Base-by-base conservation (phyloP, 2,113 vertebrate species). In the Syngnathus floridae region DNA sequence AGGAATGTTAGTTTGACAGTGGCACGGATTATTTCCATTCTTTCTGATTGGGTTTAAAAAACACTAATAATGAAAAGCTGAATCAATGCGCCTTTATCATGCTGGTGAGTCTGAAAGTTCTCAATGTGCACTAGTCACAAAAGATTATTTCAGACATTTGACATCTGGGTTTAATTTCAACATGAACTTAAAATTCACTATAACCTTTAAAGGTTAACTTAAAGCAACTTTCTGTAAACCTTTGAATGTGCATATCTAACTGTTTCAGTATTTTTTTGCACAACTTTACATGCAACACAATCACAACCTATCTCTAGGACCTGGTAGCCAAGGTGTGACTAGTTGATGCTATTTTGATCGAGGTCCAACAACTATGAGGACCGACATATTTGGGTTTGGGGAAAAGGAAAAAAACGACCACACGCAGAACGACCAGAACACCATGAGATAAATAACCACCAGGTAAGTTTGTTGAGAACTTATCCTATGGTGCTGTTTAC, bases 381-480 rank as follows among this genome's bases (percentile, higher is more conserved):
- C 52, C 62, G 14, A 48, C 48, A 60, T 58, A 45, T 59, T 1
- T 14, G 4, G 26, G 45, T 41, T 69, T 38, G 11, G 3, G 13
- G 12, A 43, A 43, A 45, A 45, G 13, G 7, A 26, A 31, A 31
- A 55, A 72, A 21, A 66, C 12, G 11, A 5, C 41, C 59, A 6
- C 61, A 51, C 45, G 54, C 64, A 56, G 40, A 66, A 62, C 69
- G 67, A 60, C 64, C 46, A 59, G 67, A 78, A 72, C 75, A 63
- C 65, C 74, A 14, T 75, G 57, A 73, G 75, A 78, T 73, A 37
- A 62, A 51, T 35, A 68, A 59, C 75, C 75, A 77, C 72, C 66
- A 64, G 71, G 77, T 74, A 43, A 54, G 48, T 75, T 76, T 73
- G 71, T 11, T 62, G 40, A 54, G 54, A 61, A 73, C 65, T 67